phyloP scores from a whole-genome alignment of 2,888 invertebrate species.

The Heteropelma amictum region DNA sequence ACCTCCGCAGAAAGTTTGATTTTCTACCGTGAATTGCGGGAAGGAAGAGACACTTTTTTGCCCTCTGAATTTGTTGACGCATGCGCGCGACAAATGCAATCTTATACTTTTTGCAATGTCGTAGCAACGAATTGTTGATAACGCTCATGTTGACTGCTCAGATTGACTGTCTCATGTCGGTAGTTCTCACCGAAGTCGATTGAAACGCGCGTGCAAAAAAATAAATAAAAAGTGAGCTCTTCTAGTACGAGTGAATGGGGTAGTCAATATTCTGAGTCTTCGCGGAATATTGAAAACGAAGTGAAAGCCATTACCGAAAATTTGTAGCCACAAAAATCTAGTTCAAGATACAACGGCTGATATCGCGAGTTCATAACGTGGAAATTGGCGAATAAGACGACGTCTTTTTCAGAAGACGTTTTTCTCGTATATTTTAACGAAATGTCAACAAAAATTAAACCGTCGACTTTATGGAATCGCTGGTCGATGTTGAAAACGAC shows the following conservation, averaged over 20 bases:
- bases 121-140: neutral
- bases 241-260: neutral
- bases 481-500: constrained; percentile 14
- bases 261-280: neutral
- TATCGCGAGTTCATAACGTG: neutral
- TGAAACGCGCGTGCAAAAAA: neutral
- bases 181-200: neutral
- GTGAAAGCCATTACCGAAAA: neutral
- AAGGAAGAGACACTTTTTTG: neutral
- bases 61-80: constrained; percentile 4
- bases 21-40: neutral
- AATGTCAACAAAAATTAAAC: neutral
- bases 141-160: neutral
- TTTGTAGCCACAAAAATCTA: constrained; percentile 8
- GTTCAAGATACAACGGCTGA: neutral
- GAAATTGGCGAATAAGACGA: neutral
- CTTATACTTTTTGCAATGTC: neutral
- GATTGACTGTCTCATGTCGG: neutral
- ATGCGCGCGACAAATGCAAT: neutral
- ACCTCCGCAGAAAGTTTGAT: neutral
- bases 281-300: neutral
- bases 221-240: neutral
- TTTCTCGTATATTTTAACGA: constrained; percentile 12
- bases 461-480: constrained; percentile 7
- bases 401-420: constrained; percentile 12